Evolutionary conservation across 2,113 vertebrate genomes (phyloP), one percentile per base, ranked within the genome.

Genomic region (Otus sunia): DNA sequence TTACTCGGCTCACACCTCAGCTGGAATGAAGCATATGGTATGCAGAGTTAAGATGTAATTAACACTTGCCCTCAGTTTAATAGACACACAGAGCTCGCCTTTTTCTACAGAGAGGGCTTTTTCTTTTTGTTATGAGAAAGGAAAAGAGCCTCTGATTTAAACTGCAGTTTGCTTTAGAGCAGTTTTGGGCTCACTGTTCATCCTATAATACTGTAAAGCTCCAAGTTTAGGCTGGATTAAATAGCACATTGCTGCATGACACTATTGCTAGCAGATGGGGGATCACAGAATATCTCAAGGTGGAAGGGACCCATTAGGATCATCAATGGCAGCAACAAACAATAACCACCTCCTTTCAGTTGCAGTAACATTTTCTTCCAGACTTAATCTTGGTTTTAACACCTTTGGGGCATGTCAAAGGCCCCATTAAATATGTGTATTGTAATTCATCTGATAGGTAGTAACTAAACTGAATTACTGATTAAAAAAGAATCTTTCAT

Each of bases 401-500:
- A 21, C 15, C 22, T 49, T 25, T 1, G 5, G 26, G 69, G 22
- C 43, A 64, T 3, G 5, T 39, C 60, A 78, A 25, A 71, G 81
- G 36, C 29, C 15, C 26, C 43, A 41, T 17, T 27, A 60, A 68
- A 45, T 60, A n/a, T 0, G 0, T 23, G 22, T 49, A 37, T 14
- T 71, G 25, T 27, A 62, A 32, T 47, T 66, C 8, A 58, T 29
- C 56, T 64, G n/a, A 32, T 13, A 72, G 10, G 29, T 22, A 71
- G n/a, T 29, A 86, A 78, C 19, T 45, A 66, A 87, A 62, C 18
- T 36, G 12, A 95, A 66, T 58, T 55, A 55, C 29, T 29, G 34
- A 37, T 62, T 55, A 43, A 66, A 56, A 59, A 82, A 34, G 5
- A 55, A 58, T 22, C 45, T 52, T 52, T 34, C 9, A 45, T 63